phyloP scores from a whole-genome alignment of 2,888 invertebrate species.

The Emesis russula region DNA sequence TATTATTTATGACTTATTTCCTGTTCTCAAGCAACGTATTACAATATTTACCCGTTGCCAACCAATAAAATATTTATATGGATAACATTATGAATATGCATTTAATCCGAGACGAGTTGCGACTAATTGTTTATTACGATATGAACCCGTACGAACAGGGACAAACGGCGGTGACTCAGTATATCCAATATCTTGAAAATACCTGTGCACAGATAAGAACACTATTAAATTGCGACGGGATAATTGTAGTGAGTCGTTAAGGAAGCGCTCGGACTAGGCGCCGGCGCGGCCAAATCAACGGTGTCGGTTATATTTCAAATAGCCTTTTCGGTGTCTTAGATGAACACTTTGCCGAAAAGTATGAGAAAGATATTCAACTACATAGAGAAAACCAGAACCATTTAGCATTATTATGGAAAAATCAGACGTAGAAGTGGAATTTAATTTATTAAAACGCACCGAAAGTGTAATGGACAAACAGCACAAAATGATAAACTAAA shows the following conservation, averaged over 20 bases:
- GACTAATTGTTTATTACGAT: constrained; percentile 9
- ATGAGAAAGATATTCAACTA: too few relatives aligned
- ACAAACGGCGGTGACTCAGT: not conserved
- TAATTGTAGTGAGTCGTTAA: not conserved
- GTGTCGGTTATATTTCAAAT: not conserved
- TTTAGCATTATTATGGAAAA: too few relatives aligned
- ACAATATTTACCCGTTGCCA: not conserved
- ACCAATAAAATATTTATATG: not conserved
- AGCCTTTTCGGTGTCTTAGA: not conserved
- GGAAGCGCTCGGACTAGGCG: not conserved
- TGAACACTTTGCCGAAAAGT: not conserved
- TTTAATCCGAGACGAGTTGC: not conserved
- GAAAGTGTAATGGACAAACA: too few relatives aligned
- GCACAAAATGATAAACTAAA: too few relatives aligned
- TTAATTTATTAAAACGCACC: not conserved
- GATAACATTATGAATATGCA: not conserved
- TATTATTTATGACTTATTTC: not conserved
- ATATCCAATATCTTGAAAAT: constrained; percentile 1
- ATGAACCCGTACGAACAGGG: constrained; percentile 8
- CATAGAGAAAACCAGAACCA: too few relatives aligned
- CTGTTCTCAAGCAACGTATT: too few relatives aligned
- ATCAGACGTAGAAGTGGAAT: too few relatives aligned
- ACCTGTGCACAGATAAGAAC: constrained; percentile 5
- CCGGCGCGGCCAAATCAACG: not conserved
- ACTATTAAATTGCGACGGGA: not conserved